Percentiles rank a stretch among this genome's conserved stretches.
Conservation (phyloP, 2,113 vertebrate genomes). For the Laticauda colubrina region DNA sequence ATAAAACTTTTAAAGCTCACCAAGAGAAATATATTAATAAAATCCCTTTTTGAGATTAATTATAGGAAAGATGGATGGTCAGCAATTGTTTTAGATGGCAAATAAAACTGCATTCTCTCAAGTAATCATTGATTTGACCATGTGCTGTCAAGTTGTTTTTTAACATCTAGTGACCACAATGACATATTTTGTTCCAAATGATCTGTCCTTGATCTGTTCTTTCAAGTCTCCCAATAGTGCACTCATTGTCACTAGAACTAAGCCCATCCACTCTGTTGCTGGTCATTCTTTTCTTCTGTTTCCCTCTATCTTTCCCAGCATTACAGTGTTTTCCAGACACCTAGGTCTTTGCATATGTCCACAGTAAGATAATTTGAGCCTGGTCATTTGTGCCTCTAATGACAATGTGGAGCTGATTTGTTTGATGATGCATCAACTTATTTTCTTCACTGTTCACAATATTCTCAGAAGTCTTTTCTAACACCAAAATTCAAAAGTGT, state of each 20-base stretch:
- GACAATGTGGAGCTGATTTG: not conserved
- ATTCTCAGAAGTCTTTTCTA: not conserved
- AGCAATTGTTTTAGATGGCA: not conserved
- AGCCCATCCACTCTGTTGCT: not conserved
- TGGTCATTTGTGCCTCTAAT: not conserved
- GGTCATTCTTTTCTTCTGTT: not conserved
- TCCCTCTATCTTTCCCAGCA: not conserved
- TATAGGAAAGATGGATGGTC: not conserved
- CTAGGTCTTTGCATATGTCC: not conserved
- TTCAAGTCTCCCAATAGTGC: not conserved
- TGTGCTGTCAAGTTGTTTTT: not conserved
- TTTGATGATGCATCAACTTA: not conserved
- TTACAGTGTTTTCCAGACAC: not conserved
- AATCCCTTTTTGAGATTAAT: not conserved
- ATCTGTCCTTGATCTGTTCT: not conserved
- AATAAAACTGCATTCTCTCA: not conserved
- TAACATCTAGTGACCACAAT: not conserved
- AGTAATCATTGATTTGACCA: not conserved
- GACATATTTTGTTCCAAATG: not conserved
- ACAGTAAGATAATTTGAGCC: not conserved
- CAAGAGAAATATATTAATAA: not conserved
- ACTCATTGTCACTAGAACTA: not conserved
- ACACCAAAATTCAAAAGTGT: not conserved
- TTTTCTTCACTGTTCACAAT: not conserved
- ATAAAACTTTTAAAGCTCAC: not conserved